These are phyloP conservation scores for Cephus nigrinus DNA, from an alignment of 2,888 invertebrate genomes.

Conservation along the genomic window DNA sequence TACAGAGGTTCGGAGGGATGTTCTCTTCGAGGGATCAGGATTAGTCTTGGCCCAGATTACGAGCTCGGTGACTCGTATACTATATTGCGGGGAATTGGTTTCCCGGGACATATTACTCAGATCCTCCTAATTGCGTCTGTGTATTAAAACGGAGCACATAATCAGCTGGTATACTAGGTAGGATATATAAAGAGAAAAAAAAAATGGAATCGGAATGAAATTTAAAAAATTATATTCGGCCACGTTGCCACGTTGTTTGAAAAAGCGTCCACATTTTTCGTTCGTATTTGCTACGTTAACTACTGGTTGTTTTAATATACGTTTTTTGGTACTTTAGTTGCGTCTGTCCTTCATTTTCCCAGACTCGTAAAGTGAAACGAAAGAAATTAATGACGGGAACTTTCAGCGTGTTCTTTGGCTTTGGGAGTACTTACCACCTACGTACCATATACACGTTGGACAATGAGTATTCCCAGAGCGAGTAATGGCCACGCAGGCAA, in stretches of 20 bases:
- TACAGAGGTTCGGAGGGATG: constrained; percentile 16
- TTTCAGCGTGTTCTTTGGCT: neutral
- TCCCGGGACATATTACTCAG: constrained; percentile 31
- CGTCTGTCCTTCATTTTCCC: neutral
- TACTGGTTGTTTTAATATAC: neutral
- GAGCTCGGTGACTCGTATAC: constrained; percentile 28
- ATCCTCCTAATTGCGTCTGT: constrained; percentile 36
- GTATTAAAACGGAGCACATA: constrained; percentile 12
- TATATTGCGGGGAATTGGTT: constrained; percentile 40
- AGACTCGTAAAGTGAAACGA: neutral
- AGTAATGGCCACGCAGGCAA: neutral
- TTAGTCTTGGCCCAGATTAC: constrained; percentile 45
- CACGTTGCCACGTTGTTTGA: neutral
- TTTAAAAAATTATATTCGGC: neutral
- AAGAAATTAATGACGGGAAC: neutral
- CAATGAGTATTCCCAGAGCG: neutral
- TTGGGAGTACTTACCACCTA: neutral
- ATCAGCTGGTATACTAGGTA: neutral
- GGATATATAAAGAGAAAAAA: neutral
- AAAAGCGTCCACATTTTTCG: neutral
- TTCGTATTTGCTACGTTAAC: neutral
- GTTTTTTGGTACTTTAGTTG: neutral
- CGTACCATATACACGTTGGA: neutral
- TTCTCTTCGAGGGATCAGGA: constrained; percentile 34
- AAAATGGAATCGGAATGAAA: neutral